A percentile compares a stretch with the other conserved stretches of the same genome.
These are phyloP conservation scores for Eupithecia insigniata DNA, from an alignment of 2,888 invertebrate genomes.

Conservation along the genomic window DNA sequence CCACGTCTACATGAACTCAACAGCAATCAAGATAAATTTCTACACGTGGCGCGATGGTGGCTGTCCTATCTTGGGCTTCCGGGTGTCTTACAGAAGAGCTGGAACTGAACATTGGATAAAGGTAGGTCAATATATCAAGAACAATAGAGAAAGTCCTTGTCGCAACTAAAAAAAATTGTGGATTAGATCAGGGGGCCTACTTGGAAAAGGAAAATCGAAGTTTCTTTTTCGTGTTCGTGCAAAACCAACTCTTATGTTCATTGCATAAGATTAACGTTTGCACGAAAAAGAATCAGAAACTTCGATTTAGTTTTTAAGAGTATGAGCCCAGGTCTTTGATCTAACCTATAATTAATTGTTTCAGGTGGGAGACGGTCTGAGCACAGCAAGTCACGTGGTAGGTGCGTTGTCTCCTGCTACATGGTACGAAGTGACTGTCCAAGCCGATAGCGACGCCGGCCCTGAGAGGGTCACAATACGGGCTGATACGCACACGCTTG, in stretches of 20 bases:
- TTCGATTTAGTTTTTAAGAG: too few species aligned
- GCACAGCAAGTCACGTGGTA: constrained; percentile 75
- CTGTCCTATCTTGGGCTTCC: constrained; percentile 90
- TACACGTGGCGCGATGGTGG: constrained; percentile 92
- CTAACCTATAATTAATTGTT: neutral
- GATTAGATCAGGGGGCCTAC: too few species aligned
- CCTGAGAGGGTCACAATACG: constrained; percentile 82
- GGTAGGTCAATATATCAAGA: constrained; percentile 48
- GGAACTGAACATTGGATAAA: constrained; percentile 82
- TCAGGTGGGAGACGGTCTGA: constrained; percentile 73
- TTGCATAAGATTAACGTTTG: too few species aligned
- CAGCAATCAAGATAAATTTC: constrained; percentile 89
- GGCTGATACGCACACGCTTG: constrained; percentile 85
- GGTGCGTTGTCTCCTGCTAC: constrained; percentile 83
- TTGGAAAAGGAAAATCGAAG: too few species aligned
- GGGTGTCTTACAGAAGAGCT: constrained; percentile 87
- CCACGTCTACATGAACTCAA: constrained; percentile 89
- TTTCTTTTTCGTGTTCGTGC: too few species aligned
- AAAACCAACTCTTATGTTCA: too few species aligned
- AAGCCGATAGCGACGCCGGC: constrained; percentile 85
- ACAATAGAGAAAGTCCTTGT: neutral
- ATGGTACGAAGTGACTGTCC: constrained; percentile 85
- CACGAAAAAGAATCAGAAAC: too few species aligned
- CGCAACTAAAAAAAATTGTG: too few species aligned
- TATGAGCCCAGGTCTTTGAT: neutral